Conservation (phyloP, 1,140 invertebrate genomes). For the Ectropis grisescens region DNA sequence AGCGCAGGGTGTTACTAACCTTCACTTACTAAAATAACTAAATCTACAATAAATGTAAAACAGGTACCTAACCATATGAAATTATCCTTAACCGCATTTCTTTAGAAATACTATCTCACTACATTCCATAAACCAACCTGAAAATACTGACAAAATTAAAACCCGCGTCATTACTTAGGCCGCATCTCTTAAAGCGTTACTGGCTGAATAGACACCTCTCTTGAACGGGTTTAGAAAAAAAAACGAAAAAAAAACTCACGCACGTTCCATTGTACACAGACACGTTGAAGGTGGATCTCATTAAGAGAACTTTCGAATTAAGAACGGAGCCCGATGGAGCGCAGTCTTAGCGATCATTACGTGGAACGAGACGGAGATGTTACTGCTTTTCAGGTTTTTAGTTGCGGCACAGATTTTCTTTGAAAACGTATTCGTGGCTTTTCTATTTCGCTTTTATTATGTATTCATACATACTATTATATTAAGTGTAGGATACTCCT, state of each 20-base stretch:
- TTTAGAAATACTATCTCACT: no score
- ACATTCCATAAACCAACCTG: no score
- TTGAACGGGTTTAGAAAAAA: constrained; percentile 51
- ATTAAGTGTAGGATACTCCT: no score
- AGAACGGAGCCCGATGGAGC: constrained; percentile 46
- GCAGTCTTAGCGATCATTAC: constrained; percentile 60
- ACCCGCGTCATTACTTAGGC: constrained; percentile 55
- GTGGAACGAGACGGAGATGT: constrained; percentile 12
- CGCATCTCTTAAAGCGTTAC: constrained; percentile 54
- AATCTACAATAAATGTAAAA: no score
- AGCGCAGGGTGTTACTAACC: no score
- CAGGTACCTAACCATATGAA: no score
- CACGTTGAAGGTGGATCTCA: constrained; percentile 54
- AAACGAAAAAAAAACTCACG: constrained; percentile 42
- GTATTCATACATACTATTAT: no score
- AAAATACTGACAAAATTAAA: constrained; percentile 64
- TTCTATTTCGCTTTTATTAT: no score
- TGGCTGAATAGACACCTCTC: constrained; percentile 46
- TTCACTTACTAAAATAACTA: no score
- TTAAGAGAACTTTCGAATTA: constrained; percentile 51
- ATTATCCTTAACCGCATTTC: no score
- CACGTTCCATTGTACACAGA: constrained; percentile 47
- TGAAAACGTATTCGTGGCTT: no score
- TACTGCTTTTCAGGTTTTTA: constrained; percentile 1
- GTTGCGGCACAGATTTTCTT: no score